These are phyloP conservation scores for Corythoichthys haematopterus DNA, from an alignment of 2,113 vertebrate species.

Conservation along the genomic window DNA sequence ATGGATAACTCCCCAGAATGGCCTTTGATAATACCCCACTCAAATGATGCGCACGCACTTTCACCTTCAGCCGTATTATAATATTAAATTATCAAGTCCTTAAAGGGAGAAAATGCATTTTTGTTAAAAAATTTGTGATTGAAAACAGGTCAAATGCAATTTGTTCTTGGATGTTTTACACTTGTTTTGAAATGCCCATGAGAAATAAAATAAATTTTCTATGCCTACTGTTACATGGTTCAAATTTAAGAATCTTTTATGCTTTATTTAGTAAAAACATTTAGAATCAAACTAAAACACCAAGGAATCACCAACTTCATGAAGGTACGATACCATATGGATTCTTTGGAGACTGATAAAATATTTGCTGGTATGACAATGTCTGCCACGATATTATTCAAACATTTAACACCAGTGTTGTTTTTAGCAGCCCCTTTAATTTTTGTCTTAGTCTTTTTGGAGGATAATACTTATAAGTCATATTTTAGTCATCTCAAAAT, in stretches of 20 bases:
- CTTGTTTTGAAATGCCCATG: background rate
- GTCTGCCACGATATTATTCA: too few relatives aligned
- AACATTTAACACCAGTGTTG: too few relatives aligned
- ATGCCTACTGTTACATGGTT: background rate
- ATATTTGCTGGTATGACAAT: too few relatives aligned
- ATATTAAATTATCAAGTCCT: conserved; percentile 4
- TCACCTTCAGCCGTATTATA: conserved; percentile 7
- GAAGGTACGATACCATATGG: too few relatives aligned
- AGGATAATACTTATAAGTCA: too few relatives aligned
- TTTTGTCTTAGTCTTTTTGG: too few relatives aligned
- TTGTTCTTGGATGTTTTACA: background rate
- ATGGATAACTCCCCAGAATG: conserved; percentile 72
- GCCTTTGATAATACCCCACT: conserved; percentile 64
- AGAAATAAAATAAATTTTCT: too few relatives aligned
- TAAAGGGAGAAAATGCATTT: conserved; percentile 4
- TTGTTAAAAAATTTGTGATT: conserved; percentile 3
- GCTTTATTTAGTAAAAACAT: background rate
- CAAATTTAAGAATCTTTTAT: background rate
- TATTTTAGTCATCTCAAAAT: too few relatives aligned
- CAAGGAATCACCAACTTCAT: background rate
- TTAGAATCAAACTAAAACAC: too few relatives aligned
- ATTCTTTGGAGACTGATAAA: too few relatives aligned
- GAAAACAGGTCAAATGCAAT: background rate
- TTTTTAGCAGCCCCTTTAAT: too few relatives aligned
- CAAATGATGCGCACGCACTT: conserved; percentile 39